Conservation (phyloP, 2,888 invertebrate species). For the Conistra vaccinii region DNA sequence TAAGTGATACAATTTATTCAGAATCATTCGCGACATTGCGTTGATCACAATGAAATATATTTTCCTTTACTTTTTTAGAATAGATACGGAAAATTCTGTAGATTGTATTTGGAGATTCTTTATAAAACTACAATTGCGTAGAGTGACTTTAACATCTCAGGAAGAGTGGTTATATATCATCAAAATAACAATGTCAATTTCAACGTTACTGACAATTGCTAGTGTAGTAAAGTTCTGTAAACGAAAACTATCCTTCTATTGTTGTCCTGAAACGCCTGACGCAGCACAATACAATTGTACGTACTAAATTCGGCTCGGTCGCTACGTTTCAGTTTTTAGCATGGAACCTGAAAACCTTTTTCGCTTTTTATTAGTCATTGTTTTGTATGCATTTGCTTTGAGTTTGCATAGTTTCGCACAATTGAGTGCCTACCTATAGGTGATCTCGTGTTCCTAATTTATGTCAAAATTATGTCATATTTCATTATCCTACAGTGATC, state of each 20-base stretch:
- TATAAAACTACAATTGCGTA: neutral
- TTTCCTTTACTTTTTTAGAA: neutral
- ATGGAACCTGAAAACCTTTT: constrained; percentile 15
- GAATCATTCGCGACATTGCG: constrained; percentile 29
- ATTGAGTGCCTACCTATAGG: neutral
- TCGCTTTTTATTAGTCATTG: constrained; percentile 5
- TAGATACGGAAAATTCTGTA: neutral
- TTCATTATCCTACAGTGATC: neutral
- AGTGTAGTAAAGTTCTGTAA: constrained; percentile 4
- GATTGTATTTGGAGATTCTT: neutral
- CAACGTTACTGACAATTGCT: constrained; percentile 9
- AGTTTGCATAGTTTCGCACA: neutral
- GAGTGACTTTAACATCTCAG: neutral
- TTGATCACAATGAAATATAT: constrained; percentile 13
- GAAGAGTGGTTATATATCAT: neutral
- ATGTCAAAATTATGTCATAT: neutral
- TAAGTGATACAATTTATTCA: constrained; percentile 41
- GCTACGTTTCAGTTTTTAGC: constrained; percentile 30
- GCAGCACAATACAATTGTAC: constrained; percentile 34
- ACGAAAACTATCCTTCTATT: constrained; percentile 35
- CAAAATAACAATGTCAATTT: constrained; percentile 5
- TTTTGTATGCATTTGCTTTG: constrained; percentile 18
- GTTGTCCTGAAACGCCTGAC: constrained; percentile 31
- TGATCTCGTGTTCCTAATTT: neutral
- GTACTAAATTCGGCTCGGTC: constrained; percentile 26